Conservation (phyloP, 2,113 vertebrate genomes). For the Plecturocebus donacophilus region DNA sequence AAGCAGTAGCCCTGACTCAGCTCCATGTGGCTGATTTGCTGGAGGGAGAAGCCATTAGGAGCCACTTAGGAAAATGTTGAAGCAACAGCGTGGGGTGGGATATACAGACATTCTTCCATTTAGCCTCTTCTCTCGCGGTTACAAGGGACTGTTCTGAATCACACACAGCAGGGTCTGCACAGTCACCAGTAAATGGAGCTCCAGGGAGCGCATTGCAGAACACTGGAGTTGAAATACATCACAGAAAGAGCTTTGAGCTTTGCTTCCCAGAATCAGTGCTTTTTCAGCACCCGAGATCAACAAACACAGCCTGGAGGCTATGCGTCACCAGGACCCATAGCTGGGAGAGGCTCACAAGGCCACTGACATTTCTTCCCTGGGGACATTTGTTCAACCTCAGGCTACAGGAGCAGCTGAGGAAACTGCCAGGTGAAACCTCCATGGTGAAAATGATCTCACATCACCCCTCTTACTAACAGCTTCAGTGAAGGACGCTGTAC, state of each 20-base stretch:
- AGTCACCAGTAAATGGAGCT: fast-evolving
- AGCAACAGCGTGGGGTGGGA: too few relatives aligned
- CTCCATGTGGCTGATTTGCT: fast-evolving
- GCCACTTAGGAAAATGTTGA: neutral
- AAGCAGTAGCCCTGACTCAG: neutral
- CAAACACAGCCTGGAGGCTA: neutral
- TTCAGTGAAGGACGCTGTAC: neutral
- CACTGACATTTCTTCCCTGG: neutral
- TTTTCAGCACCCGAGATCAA: fast-evolving
- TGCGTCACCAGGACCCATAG: too few relatives aligned
- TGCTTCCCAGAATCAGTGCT: neutral
- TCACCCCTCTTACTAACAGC: neutral
- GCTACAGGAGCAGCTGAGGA: neutral
- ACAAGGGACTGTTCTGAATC: neutral
- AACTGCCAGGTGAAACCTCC: neutral
- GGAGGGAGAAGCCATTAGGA: neutral
- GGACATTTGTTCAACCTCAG: neutral
- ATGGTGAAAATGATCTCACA: neutral
- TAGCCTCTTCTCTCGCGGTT: neutral
- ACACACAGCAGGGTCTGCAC: fast-evolving
- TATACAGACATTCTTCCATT: neutral
- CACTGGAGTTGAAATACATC: fast-evolving
- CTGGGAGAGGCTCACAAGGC: neutral
- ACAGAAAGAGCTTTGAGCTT: neutral
- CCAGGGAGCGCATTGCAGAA: fast-evolving